Conservation (phyloP, 2,797 vertebrate genomes). For the Mormyrops attenuatus region DNA sequence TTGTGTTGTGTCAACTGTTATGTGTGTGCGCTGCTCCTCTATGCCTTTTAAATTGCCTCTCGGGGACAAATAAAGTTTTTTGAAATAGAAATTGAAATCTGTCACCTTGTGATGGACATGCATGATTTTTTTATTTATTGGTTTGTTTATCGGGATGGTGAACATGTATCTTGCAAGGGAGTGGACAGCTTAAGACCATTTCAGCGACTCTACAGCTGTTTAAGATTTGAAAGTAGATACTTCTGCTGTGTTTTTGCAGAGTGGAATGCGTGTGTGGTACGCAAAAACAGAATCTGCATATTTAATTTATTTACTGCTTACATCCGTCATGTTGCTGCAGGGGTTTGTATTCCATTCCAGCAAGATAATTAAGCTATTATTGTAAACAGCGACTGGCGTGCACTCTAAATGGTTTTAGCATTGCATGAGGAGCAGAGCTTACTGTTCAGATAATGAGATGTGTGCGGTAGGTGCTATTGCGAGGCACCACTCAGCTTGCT, state of each 20-base stretch:
- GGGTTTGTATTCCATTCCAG: slow-evolving; percentile 29
- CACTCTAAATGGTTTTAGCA: slow-evolving; percentile 14
- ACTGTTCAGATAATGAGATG: slow-evolving; percentile 19
- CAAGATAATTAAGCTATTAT: slow-evolving; percentile 35
- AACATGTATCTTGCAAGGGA: slow-evolving; percentile 54
- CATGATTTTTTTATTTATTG: slow-evolving; percentile 32
- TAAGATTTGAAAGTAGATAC: slow-evolving; percentile 4
- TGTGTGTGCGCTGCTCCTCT: no score
- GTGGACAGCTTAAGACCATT: slow-evolving; percentile 49
- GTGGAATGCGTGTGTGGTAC: not conserved
- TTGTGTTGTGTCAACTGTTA: no score
- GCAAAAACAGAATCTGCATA: slow-evolving; percentile 25
- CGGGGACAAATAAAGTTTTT: no score
- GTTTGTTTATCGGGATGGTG: slow-evolving; percentile 59
- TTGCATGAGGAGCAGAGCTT: slow-evolving; percentile 2
- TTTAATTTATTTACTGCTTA: slow-evolving; percentile 34
- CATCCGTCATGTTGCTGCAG: slow-evolving; percentile 28
- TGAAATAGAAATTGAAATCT: no score
- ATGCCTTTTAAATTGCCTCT: no score
- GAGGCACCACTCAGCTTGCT: not conserved
- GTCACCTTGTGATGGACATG: not conserved
- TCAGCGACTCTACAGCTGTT: not conserved
- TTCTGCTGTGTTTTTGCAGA: slow-evolving; percentile 2
- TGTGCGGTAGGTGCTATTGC: slow-evolving; percentile 23
- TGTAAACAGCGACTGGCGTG: slow-evolving; percentile 21